These are phyloP conservation scores for Pseudoatta argentina DNA, from an alignment of 1,140 invertebrate genomes.

Conservation along the genomic window DNA sequence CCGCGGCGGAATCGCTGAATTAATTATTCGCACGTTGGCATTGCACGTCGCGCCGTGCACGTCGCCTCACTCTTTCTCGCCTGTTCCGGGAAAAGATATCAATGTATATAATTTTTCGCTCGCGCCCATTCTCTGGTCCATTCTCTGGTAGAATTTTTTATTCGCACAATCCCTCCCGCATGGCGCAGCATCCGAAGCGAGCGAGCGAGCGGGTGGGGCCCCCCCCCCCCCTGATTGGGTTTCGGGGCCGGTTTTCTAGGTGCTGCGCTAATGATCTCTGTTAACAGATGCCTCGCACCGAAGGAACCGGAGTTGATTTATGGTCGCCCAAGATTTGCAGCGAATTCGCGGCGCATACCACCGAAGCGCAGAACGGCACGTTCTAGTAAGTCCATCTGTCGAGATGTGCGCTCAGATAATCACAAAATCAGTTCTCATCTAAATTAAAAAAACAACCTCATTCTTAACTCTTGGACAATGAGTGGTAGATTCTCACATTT, in stretches of 20 bases:
- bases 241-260: slow-evolving; percentile 61
- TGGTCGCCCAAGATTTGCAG: slow-evolving; percentile 67
- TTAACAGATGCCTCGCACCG: slow-evolving; percentile 67
- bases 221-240: slow-evolving; percentile 60
- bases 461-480: neutral
- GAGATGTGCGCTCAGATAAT: neutral
- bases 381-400: neutral
- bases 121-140: neutral
- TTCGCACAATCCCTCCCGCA: slow-evolving; percentile 2
- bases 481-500: neutral
- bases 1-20: slow-evolving; percentile 9
- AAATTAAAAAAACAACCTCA: neutral
- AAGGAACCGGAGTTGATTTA: slow-evolving; percentile 68
- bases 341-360: slow-evolving; percentile 61
- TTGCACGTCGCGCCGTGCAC: neutral
- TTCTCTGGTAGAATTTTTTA: slow-evolving; percentile 60
- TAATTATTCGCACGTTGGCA: slow-evolving; percentile 28
- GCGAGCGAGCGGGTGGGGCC: slow-evolving; percentile 50
- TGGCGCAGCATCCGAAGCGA: slow-evolving; percentile 16
- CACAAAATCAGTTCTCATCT: neutral
- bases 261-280: slow-evolving; percentile 74
- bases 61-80: neutral
- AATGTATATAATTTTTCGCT: slow-evolving; percentile 32
- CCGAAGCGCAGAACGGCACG: neutral
- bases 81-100: neutral